Conservation (phyloP, 1,140 invertebrate genomes). For the Leptoteleia sp. region DNA sequence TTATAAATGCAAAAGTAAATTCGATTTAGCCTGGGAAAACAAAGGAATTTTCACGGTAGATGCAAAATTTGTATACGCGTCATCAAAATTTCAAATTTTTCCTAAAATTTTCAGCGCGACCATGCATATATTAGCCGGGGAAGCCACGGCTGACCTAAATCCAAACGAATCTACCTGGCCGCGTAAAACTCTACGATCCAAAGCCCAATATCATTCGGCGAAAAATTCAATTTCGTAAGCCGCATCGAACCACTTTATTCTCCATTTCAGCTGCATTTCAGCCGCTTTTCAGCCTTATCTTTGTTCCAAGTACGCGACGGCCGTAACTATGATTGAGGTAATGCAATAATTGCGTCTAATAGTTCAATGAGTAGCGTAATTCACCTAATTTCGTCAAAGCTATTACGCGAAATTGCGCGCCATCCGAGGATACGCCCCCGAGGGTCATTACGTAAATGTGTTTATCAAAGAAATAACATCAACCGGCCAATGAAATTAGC, state of each 20-base stretch:
- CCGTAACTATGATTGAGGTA: constrained; percentile 50
- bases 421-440: constrained; percentile 49
- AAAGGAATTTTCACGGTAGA: too few species aligned
- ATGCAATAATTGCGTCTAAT: constrained; percentile 62
- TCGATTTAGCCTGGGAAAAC: too few species aligned
- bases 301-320: constrained; percentile 44
- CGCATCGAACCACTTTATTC: background rate
- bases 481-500: constrained; percentile 34
- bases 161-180: background rate
- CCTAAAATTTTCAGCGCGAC: too few species aligned
- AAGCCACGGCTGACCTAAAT: too few species aligned
- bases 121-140: too few species aligned
- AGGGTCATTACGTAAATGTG: constrained; percentile 50
- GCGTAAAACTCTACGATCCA: background rate
- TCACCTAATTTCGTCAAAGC: constrained; percentile 54
- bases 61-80: too few species aligned
- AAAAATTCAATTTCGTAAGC: constrained; percentile 32
- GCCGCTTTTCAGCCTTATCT: constrained; percentile 21
- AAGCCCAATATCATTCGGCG: background rate
- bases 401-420: constrained; percentile 54
- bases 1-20: too few species aligned
- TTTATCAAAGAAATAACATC: constrained; percentile 57
- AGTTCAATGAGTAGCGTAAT: constrained; percentile 58
- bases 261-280: constrained; percentile 16
- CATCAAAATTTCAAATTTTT: too few species aligned